These are phyloP conservation scores for Gymnocheta viridis DNA, from an alignment of 2,888 invertebrate species.

Conservation along the genomic window DNA sequence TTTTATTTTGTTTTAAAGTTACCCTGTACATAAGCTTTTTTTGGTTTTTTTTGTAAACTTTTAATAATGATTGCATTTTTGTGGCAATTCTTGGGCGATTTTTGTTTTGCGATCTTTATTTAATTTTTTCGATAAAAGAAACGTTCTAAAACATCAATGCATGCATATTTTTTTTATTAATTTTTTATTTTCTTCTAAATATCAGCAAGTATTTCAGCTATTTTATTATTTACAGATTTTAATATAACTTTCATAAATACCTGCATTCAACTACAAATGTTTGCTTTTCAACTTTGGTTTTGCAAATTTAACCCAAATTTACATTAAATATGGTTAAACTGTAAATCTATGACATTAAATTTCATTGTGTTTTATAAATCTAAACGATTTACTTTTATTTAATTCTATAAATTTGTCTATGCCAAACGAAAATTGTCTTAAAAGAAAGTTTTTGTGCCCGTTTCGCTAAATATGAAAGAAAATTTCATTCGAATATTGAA, in stretches of 20 bases:
- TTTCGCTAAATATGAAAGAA: no score
- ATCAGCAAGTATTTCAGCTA: conserved; percentile 80
- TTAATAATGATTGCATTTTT: conserved; percentile 69
- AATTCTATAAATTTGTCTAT: not conserved
- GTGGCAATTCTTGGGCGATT: conserved; percentile 68
- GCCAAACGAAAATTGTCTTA: conserved; percentile 1
- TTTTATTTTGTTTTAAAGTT: conserved; percentile 33
- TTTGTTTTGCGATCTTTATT: conserved; percentile 58
- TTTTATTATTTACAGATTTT: conserved; percentile 75
- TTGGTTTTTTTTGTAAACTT: conserved; percentile 25
- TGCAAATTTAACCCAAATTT: conserved; percentile 70
- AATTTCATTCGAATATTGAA: no score
- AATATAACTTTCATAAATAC: conserved; percentile 76
- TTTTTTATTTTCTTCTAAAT: conserved; percentile 44
- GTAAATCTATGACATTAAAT: conserved; percentile 28
- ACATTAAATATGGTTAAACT: conserved; percentile 65
- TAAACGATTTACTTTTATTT: conserved; percentile 15
- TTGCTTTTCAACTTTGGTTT: conserved; percentile 77
- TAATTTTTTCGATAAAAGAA: conserved; percentile 65
- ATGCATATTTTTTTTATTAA: conserved; percentile 65
- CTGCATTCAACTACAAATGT: conserved; percentile 78
- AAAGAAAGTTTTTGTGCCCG: no score
- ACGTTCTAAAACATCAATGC: conserved; percentile 73
- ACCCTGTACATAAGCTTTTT: conserved; percentile 68
- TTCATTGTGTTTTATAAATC: conserved; percentile 11